Evolutionary conservation across 2,888 invertebrate genomes (phyloP).

Genomic region (Eristalis arbustorum): DNA sequence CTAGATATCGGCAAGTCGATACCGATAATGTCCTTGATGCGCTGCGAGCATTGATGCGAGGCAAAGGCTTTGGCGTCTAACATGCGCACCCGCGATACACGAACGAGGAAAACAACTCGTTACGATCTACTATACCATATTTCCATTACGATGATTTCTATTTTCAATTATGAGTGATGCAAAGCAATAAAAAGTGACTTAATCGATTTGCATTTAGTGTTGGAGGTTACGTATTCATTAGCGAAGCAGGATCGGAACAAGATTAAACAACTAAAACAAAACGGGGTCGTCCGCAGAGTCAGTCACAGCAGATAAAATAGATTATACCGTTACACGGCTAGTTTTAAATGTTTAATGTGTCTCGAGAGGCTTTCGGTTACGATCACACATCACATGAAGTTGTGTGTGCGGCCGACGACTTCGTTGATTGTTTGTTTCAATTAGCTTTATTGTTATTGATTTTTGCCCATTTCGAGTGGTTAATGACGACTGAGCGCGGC

Average conservation of each 20-base stretch:
- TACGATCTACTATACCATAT: constrained; percentile 13
- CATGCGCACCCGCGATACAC: neutral
- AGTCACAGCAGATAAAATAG: neutral
- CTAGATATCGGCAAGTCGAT: constrained; percentile 20
- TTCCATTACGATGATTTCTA: constrained; percentile 21
- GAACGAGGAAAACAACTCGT: constrained; percentile 33
- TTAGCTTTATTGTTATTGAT: constrained; percentile 36
- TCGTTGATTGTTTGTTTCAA: constrained; percentile 25
- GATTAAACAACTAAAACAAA: neutral
- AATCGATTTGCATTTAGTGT: constrained; percentile 38
- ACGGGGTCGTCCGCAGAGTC: neutral
- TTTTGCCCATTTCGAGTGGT: constrained; percentile 29
- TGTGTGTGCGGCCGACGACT: constrained; percentile 5
- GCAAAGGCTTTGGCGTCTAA: constrained; percentile 14
- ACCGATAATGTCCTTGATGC: constrained; percentile 60
- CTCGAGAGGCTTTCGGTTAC: neutral
- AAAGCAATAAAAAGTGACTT: constrained; percentile 44
- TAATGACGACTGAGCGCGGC: constrained; percentile 45
- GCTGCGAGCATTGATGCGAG: constrained; percentile 32
- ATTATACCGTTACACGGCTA: neutral
- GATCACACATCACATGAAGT: no score
- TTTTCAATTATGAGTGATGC: constrained; percentile 26
- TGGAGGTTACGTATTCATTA: constrained; percentile 27
- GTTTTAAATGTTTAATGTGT: neutral
- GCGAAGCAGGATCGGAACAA: neutral